phyloP scores from a whole-genome alignment of 1,140 invertebrate species.

The Gonatopus flavifemur region DNA sequence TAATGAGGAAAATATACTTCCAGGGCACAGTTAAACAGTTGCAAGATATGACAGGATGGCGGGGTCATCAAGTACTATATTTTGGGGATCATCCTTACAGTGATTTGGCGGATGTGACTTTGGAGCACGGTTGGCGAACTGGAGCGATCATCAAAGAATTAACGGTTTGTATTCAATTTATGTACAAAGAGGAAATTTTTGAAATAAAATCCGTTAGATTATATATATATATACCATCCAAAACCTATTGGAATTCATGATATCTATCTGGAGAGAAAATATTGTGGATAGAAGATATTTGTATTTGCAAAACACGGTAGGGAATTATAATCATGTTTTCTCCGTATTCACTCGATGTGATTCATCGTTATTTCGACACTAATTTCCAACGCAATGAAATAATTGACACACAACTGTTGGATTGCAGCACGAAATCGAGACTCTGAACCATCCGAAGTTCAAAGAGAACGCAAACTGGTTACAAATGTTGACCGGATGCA shows the following conservation, averaged over 20 bases:
- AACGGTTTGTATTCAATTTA: no score
- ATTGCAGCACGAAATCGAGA: constrained; percentile 88
- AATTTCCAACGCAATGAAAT: no score
- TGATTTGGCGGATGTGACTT: constrained; percentile 93
- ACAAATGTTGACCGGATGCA: constrained; percentile 87
- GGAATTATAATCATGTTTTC: no score
- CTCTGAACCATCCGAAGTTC: constrained; percentile 81
- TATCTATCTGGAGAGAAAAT: constrained; percentile 1
- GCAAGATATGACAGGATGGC: constrained; percentile 90
- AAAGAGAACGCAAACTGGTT: constrained; percentile 90
- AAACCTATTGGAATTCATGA: no score
- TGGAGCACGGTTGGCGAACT: constrained; percentile 96
- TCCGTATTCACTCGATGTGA: no score
- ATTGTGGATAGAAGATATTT: not conserved
- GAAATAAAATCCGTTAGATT: no score
- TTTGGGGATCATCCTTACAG: constrained; percentile 98
- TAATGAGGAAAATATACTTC: no score
- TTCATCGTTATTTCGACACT: no score
- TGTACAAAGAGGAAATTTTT: constrained; percentile 30
- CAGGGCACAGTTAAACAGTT: constrained; percentile 91
- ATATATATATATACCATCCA: constrained; percentile 7
- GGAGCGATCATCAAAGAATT: constrained; percentile 97
- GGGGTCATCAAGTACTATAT: constrained; percentile 89
- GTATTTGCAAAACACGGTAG: no score
- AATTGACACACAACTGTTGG: no score